phyloP scores from a whole-genome alignment of 2,113 vertebrate genomes.

The Corythoichthys haematopterus region DNA sequence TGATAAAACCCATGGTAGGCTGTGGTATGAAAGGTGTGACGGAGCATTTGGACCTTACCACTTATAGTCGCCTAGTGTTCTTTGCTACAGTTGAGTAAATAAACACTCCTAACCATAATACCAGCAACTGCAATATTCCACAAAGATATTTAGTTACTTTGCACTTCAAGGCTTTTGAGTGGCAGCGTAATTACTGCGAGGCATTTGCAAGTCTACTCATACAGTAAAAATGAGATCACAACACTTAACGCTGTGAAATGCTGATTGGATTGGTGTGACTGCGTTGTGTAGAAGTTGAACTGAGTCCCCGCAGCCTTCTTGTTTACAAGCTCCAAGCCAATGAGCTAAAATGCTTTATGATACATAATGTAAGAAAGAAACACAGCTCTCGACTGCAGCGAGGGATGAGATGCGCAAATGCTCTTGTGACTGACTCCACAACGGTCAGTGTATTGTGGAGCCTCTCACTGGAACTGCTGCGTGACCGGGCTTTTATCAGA shows the following conservation, averaged over 20 bases:
- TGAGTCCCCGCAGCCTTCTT: background rate
- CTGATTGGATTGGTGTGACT: background rate
- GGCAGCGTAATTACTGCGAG: background rate
- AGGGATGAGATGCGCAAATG: background rate
- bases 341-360: background rate
- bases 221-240: background rate
- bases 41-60: background rate
- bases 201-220: background rate
- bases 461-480: constrained; percentile 32
- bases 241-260: background rate
- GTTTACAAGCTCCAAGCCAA: background rate
- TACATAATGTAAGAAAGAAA: background rate
- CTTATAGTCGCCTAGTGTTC: background rate
- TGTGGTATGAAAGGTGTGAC: background rate
- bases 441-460: constrained; percentile 40
- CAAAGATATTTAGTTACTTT: background rate
- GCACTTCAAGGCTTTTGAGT: background rate
- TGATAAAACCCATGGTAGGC: background rate
- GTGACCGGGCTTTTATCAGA: constrained; percentile 63
- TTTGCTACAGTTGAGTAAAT: background rate
- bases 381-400: background rate
- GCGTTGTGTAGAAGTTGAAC: background rate
- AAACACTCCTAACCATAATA: background rate
- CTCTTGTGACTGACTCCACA: background rate
- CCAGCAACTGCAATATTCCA: background rate